Evolutionary conservation across 2,888 invertebrate genomes (phyloP).

Genomic region (Aleiodes testaceus): DNA sequence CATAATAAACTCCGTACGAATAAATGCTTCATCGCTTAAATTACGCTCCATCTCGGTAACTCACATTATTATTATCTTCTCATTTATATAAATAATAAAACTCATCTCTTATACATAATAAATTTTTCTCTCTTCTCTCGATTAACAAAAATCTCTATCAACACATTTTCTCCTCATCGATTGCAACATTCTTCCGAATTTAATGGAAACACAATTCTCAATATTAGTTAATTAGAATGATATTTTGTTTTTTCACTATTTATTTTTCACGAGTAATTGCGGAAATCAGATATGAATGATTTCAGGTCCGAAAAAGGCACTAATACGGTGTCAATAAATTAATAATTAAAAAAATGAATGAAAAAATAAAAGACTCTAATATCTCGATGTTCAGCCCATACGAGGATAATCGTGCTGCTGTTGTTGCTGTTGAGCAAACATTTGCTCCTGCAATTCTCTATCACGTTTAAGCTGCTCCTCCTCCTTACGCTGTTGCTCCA

Average conservation of each 20-base stretch:
- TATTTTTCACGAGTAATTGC: neutral
- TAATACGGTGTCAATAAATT: slow-evolving; percentile 22
- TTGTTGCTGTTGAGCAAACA: slow-evolving; percentile 54
- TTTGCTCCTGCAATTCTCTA: slow-evolving; percentile 56
- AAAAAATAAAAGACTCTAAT: slow-evolving; percentile 26
- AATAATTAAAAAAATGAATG: slow-evolving; percentile 25
- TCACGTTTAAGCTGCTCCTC: slow-evolving; percentile 70
- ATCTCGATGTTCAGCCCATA: slow-evolving; percentile 56
- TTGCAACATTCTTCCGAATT: slow-evolving; percentile 5
- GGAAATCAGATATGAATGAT: slow-evolving; percentile 20
- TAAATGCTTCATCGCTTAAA: slow-evolving; percentile 18
- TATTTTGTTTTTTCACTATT: neutral
- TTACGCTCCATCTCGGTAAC: slow-evolving; percentile 32
- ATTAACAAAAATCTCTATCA: slow-evolving; percentile 7
- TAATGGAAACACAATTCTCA: neutral
- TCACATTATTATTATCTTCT: neutral
- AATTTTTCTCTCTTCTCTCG: neutral
- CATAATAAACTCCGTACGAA: slow-evolving; percentile 6
- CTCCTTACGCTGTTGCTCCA: slow-evolving; percentile 83
- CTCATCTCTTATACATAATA: slow-evolving; percentile 2
- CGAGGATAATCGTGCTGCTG: slow-evolving; percentile 53
- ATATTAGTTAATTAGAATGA: slow-evolving; percentile 14
- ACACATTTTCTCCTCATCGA: slow-evolving; percentile 11
- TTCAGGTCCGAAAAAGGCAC: slow-evolving; percentile 24
- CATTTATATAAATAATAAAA: slow-evolving; percentile 16